Percentiles rank a stretch among this genome's conserved stretches.
These are phyloP conservation scores for Platyscelio sp. DNA, from an alignment of 2,888 invertebrate genomes.

Conservation along the genomic window DNA sequence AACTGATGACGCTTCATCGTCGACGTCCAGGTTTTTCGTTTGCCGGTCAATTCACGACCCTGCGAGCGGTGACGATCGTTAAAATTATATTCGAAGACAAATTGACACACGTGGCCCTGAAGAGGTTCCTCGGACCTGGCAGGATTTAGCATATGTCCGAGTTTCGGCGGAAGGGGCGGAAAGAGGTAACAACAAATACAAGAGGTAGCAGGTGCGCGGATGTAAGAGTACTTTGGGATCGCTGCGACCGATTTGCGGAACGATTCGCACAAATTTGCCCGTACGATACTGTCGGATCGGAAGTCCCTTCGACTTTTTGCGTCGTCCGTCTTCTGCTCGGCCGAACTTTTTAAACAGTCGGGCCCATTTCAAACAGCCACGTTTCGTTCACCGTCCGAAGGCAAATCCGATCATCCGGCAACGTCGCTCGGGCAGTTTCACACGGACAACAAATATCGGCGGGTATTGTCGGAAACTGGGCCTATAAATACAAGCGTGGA, in stretches of 20 bases:
- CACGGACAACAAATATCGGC: no score
- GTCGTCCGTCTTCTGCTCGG: background rate
- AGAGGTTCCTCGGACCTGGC: conserved; percentile 51
- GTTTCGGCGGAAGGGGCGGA: conserved; percentile 55
- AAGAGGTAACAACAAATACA: conserved; percentile 59
- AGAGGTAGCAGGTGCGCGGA: conserved; percentile 64
- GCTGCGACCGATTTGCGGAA: conserved; percentile 52
- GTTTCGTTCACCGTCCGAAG: no score
- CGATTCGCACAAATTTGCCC: conserved; percentile 38
- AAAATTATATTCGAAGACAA: no score
- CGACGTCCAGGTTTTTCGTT: no score
- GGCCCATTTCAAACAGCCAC: no score
- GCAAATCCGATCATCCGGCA: no score
- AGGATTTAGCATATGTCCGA: conserved; percentile 65
- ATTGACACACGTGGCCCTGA: conserved; percentile 50
- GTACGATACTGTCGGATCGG: conserved; percentile 36
- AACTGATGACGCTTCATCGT: no score
- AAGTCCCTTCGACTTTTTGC: background rate
- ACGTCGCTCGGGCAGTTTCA: no score
- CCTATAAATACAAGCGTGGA: no score
- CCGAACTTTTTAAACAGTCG: no score
- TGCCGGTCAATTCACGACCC: no score
- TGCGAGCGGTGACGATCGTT: background rate
- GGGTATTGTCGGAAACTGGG: no score
- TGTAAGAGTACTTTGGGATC: conserved; percentile 54